Base-by-base conservation (phyloP, 1,140 invertebrate genomes). In the Zophobas atratus region DNA sequence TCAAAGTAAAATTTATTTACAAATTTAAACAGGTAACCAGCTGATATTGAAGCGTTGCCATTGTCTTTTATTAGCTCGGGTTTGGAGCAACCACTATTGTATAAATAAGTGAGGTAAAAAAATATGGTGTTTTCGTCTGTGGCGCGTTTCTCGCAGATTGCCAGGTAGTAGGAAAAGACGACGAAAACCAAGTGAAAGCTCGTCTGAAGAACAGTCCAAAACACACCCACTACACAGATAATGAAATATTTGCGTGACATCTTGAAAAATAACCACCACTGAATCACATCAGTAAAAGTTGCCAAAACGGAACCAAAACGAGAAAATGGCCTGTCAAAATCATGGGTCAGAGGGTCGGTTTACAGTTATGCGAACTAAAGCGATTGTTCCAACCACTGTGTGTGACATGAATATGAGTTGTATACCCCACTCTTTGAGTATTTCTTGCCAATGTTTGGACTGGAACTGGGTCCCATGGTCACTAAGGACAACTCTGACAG, bases 31-130 rank as follows among this genome's bases (percentile, higher is more conserved):
- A 55, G 8, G 49, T 51, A 51, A 8, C 20, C 20, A 20, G 20
- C 20, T 20, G 20, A 20, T 20, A 20, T 20, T 20, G 49, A 51
- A 51, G 20, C 20, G 20, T 6, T 4, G 5, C 20, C 2, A 60
- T 60, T 60, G 2, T 8, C 2, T 35, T 6, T 35, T 1, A 6
- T 35, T 35, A 39, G 8, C 38, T 60, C 36, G 6, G 56, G 34
- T 38, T 6, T 38, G 1, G 56, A 36, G 8, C 56, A 60, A 38
- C 38, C 56, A 1, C 36, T 35, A 36, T 38, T 79, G 34, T 82
- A 83, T 67, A 83, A 82, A 77, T 83, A 83, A 8, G 82, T 83
- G 32, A 83, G 76, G 49, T 83, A 81, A 0, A 83, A 49, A 55
- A 83, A 77, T 39, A 82, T 71, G 8, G 78, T 39, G 36, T 57